Conservation (phyloP, 2,113 vertebrate genomes). For the Vireo altiloquus region DNA sequence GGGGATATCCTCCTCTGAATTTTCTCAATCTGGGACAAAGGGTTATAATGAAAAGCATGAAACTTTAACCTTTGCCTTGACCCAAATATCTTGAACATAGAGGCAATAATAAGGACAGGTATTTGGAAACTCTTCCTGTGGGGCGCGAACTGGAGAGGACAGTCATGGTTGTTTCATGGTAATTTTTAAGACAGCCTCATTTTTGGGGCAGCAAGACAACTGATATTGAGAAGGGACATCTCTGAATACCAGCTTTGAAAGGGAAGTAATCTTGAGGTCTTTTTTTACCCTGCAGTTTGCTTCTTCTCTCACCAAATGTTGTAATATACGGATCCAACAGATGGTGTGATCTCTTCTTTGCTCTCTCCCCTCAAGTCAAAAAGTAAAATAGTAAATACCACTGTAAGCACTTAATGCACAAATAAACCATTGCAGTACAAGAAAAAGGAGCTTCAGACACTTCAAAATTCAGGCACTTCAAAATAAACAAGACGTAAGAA, state of each 20-base stretch:
- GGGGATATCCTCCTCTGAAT: too few species aligned
- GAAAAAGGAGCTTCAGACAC: background rate
- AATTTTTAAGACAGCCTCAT: background rate
- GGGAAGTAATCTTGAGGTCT: background rate
- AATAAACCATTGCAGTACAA: background rate
- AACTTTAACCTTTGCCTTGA: background rate
- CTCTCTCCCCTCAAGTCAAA: background rate
- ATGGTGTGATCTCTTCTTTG: background rate
- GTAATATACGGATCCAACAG: background rate
- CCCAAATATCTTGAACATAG: background rate
- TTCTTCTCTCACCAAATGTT: background rate
- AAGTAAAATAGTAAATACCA: conserved; percentile 5
- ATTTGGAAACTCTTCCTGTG: background rate
- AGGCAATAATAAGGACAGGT: background rate
- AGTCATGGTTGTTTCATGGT: background rate
- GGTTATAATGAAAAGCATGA: background rate
- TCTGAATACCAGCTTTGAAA: background rate
- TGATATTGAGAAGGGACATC: background rate
- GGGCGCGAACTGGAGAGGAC: background rate
- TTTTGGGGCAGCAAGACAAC: background rate
- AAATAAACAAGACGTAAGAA: background rate
- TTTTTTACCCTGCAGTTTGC: background rate
- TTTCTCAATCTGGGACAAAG: too few species aligned
- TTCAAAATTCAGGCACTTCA: background rate
- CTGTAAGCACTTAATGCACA: background rate